phyloP scores from a whole-genome alignment of 53 echinoderm and acorn worm species.

The Stichopus horrens region DNA sequence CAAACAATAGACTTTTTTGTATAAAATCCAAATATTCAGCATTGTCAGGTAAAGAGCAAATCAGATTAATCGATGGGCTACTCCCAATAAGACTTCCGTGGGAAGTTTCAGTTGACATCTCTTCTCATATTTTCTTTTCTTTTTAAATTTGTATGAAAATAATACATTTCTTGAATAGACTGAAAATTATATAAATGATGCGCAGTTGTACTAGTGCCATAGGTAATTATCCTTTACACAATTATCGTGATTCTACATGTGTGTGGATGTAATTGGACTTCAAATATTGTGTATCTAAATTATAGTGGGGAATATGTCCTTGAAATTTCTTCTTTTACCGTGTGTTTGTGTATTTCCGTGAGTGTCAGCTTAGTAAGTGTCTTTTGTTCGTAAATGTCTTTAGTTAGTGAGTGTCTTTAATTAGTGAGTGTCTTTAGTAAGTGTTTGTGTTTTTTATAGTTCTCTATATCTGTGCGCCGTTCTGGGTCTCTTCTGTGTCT shows the following conservation, averaged over 20 bases:
- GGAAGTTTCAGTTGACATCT: not conserved
- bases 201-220: not conserved
- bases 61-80: too few relatives aligned
- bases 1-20: too few relatives aligned
- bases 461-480: not conserved
- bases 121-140: not conserved
- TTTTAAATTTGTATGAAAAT: too few relatives aligned
- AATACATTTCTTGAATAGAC: too few relatives aligned
- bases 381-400: too few relatives aligned
- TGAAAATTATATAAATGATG: not conserved
- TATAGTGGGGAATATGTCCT: too few relatives aligned
- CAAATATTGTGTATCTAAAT: too few relatives aligned
- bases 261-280: not conserved
- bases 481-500: not conserved
- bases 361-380: too few relatives aligned
- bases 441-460: not conserved
- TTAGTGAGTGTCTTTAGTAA: not conserved
- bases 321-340: too few relatives aligned
- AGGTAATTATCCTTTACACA: conserved; percentile 4
- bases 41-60: too few relatives aligned
- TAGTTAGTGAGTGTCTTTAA: too few relatives aligned
- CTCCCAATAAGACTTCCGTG: not conserved
- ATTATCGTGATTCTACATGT: not conserved
- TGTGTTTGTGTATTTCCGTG: not conserved
- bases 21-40: too few relatives aligned